Percentiles rank a stretch among this genome's conserved stretches.
Evolutionary conservation across 1,140 invertebrate genomes (phyloP).

Genomic region (Subanguina moxae): DNA sequence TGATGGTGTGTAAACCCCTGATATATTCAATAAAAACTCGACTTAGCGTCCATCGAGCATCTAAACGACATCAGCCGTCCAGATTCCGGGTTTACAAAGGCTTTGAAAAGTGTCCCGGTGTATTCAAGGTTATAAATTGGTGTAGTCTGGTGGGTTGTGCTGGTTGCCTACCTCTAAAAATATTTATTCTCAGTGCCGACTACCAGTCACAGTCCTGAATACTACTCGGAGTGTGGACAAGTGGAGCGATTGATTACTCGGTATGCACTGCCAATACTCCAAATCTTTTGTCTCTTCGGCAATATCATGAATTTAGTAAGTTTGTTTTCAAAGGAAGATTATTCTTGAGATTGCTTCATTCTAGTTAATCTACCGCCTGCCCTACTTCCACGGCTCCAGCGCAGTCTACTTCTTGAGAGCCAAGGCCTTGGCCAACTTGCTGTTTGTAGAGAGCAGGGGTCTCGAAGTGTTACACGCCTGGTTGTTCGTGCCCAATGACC

Average conservation of each 20-base stretch:
- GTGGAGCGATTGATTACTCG: conserved; percentile 38
- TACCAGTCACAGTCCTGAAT: conserved; percentile 39
- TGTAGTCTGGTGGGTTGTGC: too few species aligned
- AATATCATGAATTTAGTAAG: conserved; percentile 47
- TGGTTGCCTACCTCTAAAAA: too few species aligned
- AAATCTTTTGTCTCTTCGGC: conserved; percentile 53
- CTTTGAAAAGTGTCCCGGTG: conserved; percentile 12
- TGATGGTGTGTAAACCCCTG: too few species aligned
- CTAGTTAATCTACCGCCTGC: conserved; percentile 50
- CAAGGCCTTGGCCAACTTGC: conserved; percentile 54
- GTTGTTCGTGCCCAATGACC: conserved; percentile 13
- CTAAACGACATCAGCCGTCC: too few species aligned
- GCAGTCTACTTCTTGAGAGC: conserved; percentile 55
- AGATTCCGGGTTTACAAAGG: conserved; percentile 27
- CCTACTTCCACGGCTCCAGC: conserved; percentile 53
- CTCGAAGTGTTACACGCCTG: conserved; percentile 58
- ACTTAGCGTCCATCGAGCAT: too few species aligned
- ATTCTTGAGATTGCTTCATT: too few species aligned
- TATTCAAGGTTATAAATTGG: neutral
- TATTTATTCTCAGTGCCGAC: conserved; percentile 35
- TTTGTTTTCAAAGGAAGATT: too few species aligned
- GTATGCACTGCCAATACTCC: conserved; percentile 43
- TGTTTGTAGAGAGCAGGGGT: conserved; percentile 53
- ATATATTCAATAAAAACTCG: too few species aligned
- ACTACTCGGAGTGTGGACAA: conserved; percentile 21